Evolutionary conservation across 2,888 invertebrate species (phyloP).

Genomic region (Drosophila yooni): DNA sequence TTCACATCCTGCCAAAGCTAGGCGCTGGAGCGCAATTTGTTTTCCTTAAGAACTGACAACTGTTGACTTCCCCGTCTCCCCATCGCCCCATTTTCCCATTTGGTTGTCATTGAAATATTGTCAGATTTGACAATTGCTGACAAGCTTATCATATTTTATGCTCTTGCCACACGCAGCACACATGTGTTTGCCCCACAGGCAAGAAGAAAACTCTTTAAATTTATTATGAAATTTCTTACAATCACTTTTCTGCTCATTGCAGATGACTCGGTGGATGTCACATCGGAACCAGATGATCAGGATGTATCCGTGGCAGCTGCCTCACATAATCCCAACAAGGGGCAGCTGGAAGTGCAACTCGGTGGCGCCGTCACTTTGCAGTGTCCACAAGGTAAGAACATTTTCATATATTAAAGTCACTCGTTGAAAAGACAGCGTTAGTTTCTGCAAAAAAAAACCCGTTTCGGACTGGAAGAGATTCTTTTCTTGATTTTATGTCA

Average conservation of each 20-base stretch:
- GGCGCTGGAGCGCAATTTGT: conserved; percentile 66
- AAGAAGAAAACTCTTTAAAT: conserved; percentile 26
- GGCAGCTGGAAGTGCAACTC: conserved; percentile 92
- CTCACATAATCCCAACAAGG: conserved; percentile 85
- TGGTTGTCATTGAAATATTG: conserved; percentile 72
- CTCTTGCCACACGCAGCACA: conserved; percentile 24
- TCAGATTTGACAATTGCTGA: conserved; percentile 75
- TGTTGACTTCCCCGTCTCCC: neutral
- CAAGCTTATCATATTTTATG: conserved; percentile 65
- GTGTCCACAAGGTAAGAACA: conserved; percentile 90
- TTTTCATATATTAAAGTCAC: neutral
- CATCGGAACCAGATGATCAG: conserved; percentile 87
- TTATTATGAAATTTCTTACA: conserved; percentile 24
- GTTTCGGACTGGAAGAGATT: neutral
- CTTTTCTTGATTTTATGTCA: neutral
- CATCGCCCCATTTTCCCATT: conserved; percentile 8
- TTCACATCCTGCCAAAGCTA: conserved; percentile 24
- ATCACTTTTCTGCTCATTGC: conserved; percentile 38
- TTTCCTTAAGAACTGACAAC: conserved; percentile 43
- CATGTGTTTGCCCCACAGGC: conserved; percentile 24
- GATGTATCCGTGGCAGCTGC: conserved; percentile 86
- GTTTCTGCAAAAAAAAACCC: neutral
- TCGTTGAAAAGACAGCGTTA: neutral
- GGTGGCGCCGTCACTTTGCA: conserved; percentile 95
- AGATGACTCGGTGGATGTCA: conserved; percentile 86